Evolutionary conservation across 2,113 vertebrate species (phyloP).

Genomic region (Percopsis transmontana): DNA sequence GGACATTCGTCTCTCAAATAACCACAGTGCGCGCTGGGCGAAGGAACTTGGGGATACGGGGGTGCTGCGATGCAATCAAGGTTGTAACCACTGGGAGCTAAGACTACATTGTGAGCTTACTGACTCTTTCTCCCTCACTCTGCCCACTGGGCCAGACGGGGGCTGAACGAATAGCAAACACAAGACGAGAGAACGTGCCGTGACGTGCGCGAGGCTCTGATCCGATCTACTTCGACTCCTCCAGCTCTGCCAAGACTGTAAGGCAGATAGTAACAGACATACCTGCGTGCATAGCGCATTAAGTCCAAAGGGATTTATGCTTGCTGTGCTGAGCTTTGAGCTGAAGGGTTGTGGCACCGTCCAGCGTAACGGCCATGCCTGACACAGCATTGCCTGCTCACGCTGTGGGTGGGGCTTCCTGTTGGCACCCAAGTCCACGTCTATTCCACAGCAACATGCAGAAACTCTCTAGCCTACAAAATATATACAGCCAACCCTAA

Average conservation of each 20-base stretch:
- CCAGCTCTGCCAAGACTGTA: conserved; percentile 48
- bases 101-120: too few species aligned
- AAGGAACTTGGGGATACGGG: too few species aligned
- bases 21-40: too few species aligned
- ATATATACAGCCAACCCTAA: too few species aligned
- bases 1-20: too few species aligned
- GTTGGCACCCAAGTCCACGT: not conserved
- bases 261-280: conserved; percentile 36
- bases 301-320: conserved; percentile 50
- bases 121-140: not conserved
- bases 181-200: conserved; percentile 30
- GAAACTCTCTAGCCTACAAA: too few species aligned
- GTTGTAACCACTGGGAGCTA: too few species aligned
- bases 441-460: too few species aligned
- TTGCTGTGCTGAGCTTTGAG: conserved; percentile 18
- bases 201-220: conserved; percentile 36
- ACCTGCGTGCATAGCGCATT: conserved; percentile 27
- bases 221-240: conserved; percentile 51
- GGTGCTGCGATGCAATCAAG: too few species aligned
- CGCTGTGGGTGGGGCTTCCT: not conserved
- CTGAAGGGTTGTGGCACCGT: conserved; percentile 21
- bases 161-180: conserved; percentile 14
- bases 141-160: conserved; percentile 4
- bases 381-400: conserved; percentile 19
- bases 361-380: conserved; percentile 27